A percentile compares a stretch with the other conserved stretches of the same genome.
Evolutionary conservation across 2,888 invertebrate species (phyloP).

Genomic region (Agrotis segetum): DNA sequence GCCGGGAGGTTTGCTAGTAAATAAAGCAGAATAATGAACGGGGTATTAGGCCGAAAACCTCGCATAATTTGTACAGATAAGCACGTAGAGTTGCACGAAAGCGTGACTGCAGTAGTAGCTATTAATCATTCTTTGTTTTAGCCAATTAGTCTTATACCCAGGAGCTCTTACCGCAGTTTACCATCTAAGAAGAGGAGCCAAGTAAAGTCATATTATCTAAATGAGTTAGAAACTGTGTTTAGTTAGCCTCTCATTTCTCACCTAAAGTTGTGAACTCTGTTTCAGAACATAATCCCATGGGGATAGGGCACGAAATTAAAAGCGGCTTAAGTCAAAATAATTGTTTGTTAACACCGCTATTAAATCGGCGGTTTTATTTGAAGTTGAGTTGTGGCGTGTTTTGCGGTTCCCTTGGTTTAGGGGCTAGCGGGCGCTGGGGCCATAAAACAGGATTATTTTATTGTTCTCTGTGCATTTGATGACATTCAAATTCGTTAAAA

Average conservation of each 20-base stretch:
- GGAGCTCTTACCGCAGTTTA: neutral
- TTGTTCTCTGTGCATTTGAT: slow-evolving; percentile 31
- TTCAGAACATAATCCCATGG: slow-evolving; percentile 31
- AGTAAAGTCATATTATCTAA: slow-evolving; percentile 33
- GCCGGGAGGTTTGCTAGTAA: too few species aligned
- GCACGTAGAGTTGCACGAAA: neutral
- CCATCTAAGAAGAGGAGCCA: slow-evolving; percentile 17
- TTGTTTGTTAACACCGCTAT: slow-evolving; percentile 72
- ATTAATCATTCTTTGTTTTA: slow-evolving; percentile 10
- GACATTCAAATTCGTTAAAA: slow-evolving; percentile 10
- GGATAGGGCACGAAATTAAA: slow-evolving; percentile 39
- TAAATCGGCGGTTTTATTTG: slow-evolving; percentile 47
- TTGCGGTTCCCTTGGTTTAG: slow-evolving; percentile 26
- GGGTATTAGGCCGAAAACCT: too few species aligned
- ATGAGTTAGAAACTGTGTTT: slow-evolving; percentile 29
- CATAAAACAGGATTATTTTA: slow-evolving; percentile 23
- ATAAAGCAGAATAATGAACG: too few species aligned
- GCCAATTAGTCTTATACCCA: slow-evolving; percentile 1
- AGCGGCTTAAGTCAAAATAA: slow-evolving; percentile 68
- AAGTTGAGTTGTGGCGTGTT: slow-evolving; percentile 31
- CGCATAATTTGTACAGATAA: neutral
- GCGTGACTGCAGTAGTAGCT: neutral
- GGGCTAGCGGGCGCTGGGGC: slow-evolving; percentile 2
- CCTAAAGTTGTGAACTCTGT: slow-evolving; percentile 4
- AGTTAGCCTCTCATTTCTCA: slow-evolving; percentile 36